A percentile compares a stretch with the other conserved stretches of the same genome.
Conservation (phyloP, 1,140 invertebrate genomes). For the Pogonognathellus flavescens region DNA sequence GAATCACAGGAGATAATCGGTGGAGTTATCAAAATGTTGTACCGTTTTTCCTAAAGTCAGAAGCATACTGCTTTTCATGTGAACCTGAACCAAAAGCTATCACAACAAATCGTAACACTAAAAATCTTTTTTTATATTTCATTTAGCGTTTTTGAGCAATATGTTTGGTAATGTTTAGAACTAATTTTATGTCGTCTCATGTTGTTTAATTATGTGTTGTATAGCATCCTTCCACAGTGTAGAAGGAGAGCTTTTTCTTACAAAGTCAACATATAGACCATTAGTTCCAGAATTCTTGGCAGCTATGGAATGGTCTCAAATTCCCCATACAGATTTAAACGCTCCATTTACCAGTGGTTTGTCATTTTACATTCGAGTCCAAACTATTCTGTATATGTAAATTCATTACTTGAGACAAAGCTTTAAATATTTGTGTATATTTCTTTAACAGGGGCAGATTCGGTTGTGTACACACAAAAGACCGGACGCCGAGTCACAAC, state of each 20-base stretch:
- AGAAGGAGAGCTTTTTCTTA: slow-evolving; percentile 48
- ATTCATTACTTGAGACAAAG: not conserved
- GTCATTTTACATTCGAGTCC: not conserved
- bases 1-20: slow-evolving; percentile 54
- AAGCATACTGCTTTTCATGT: slow-evolving; percentile 67
- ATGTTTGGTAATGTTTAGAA: not conserved
- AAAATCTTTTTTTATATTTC: not conserved
- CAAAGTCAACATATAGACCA: slow-evolving; percentile 50
- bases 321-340: slow-evolving; percentile 62
- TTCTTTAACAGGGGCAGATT: slow-evolving; percentile 47
- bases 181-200: not conserved
- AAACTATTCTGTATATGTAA: not conserved
- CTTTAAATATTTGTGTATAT: not conserved
- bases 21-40: slow-evolving; percentile 74
- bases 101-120: slow-evolving; percentile 40
- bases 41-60: slow-evolving; percentile 73
- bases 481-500: slow-evolving; percentile 43
- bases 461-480: slow-evolving; percentile 55
- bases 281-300: slow-evolving; percentile 60
- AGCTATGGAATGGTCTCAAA: slow-evolving; percentile 52
- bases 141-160: slow-evolving; percentile 32
- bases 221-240: slow-evolving; percentile 55
- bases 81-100: slow-evolving; percentile 38
- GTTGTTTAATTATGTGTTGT: not conserved
- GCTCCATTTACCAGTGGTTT: slow-evolving; percentile 51